Evolutionary conservation across 2,797 vertebrate genomes (phyloP).

Genomic region (Takifugu rubripes): DNA sequence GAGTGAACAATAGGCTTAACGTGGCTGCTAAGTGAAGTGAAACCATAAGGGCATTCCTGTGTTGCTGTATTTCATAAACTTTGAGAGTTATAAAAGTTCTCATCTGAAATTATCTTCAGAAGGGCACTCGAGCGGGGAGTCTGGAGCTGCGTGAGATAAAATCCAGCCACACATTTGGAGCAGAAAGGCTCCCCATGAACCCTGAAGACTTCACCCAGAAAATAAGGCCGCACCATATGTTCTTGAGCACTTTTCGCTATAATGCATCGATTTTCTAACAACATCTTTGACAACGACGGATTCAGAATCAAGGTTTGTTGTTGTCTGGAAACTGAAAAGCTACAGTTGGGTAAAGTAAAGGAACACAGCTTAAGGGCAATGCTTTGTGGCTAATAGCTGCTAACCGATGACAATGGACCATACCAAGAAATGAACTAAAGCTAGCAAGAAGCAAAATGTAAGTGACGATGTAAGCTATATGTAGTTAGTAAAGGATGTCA

Average conservation of each 20-base stretch:
- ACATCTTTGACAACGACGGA: not conserved
- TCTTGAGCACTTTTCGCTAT: not conserved
- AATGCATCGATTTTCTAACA: not conserved
- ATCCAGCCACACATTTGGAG: conserved; percentile 9
- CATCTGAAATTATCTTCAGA: conserved; percentile 26
- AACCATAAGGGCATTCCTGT: conserved; percentile 28
- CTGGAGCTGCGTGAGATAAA: conserved; percentile 9
- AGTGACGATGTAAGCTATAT: no score
- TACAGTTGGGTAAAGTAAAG: no score
- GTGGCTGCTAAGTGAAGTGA: conserved; percentile 38
- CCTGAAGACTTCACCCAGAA: no score
- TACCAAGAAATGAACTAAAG: not conserved
- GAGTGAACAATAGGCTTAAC: conserved; percentile 58
- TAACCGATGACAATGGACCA: not conserved
- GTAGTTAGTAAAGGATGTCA: no score
- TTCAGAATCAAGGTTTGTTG: no score
- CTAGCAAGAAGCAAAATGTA: no score
- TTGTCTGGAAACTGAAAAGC: no score
- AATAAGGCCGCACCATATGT: not conserved
- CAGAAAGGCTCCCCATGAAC: not conserved
- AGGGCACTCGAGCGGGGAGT: conserved; percentile 2
- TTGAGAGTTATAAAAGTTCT: conserved; percentile 25
- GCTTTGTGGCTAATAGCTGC: no score
- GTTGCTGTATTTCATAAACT: conserved; percentile 28
- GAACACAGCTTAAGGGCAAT: no score